Percentiles rank a stretch among this genome's conserved stretches.
Evolutionary conservation across 2,113 vertebrate genomes (phyloP).

Genomic region (Xyliphius kryptos): DNA sequence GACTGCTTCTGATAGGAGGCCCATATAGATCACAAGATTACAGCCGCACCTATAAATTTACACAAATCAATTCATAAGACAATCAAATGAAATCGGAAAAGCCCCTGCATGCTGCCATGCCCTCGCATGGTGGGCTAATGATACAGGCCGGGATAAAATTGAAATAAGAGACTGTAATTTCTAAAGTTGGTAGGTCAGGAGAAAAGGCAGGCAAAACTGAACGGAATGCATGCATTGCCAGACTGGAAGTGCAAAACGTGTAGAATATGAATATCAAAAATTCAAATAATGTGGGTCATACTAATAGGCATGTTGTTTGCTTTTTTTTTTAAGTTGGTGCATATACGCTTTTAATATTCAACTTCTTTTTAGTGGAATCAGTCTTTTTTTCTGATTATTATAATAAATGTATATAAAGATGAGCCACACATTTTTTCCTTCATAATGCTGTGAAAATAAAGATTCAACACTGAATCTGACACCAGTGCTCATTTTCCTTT

Average conservation of each 20-base stretch:
- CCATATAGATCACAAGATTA: slow-evolving; percentile 44
- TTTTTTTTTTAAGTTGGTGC: too few relatives aligned
- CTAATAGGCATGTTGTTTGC: too few relatives aligned
- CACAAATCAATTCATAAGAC: slow-evolving; percentile 39
- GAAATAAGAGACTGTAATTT: slow-evolving; percentile 36
- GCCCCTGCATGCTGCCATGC: slow-evolving; percentile 39
- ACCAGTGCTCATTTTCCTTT: too few relatives aligned
- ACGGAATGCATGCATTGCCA: slow-evolving; percentile 9
- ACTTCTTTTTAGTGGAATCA: too few relatives aligned
- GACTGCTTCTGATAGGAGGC: slow-evolving; percentile 54
- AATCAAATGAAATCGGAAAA: slow-evolving; percentile 36
- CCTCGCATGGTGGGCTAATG: slow-evolving; percentile 40
- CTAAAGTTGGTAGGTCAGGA: slow-evolving; percentile 23
- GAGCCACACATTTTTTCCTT: too few relatives aligned
- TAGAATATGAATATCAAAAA: slow-evolving; percentile 10
- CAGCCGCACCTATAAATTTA: slow-evolving; percentile 19
- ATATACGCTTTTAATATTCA: too few relatives aligned
- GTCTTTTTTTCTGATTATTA: too few relatives aligned
- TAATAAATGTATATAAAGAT: too few relatives aligned
- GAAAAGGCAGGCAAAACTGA: slow-evolving; percentile 14
- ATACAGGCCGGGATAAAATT: slow-evolving; percentile 20
- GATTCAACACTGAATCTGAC: too few relatives aligned
- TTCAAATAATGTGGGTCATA: background rate
- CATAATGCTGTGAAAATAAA: too few relatives aligned
- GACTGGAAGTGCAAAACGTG: background rate